A percentile compares a stretch with the other conserved stretches of the same genome.
These are phyloP conservation scores for Micropoecilia bifurca DNA, from an alignment of 2,797 vertebrate species.

Conservation along the genomic window DNA sequence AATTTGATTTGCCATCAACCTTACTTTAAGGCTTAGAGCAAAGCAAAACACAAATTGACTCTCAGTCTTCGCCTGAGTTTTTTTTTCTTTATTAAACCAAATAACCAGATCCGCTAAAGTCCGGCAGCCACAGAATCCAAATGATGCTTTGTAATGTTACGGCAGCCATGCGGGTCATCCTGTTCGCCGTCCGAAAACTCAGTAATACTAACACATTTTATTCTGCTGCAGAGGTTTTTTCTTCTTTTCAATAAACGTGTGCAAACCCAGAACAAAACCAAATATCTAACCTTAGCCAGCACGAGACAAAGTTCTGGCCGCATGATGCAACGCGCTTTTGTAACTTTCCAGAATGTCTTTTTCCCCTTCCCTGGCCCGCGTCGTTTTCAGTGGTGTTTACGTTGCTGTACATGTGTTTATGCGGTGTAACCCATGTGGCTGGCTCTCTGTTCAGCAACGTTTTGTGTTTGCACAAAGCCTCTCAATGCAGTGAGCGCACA, in stretches of 20 bases:
- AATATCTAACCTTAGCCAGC: neutral
- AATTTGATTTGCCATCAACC: neutral
- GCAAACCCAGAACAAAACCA: neutral
- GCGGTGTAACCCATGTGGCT: constrained; percentile 35
- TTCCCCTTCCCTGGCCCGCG: constrained; percentile 25
- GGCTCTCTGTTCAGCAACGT: constrained; percentile 47
- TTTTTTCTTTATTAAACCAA: neutral
- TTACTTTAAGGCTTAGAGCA: neutral
- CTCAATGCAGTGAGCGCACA: constrained; percentile 38
- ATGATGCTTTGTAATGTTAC: neutral
- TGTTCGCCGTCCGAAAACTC: neutral
- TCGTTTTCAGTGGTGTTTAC: constrained; percentile 52
- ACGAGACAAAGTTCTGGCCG: neutral
- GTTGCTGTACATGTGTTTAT: constrained; percentile 55
- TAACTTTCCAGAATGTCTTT: constrained; percentile 56
- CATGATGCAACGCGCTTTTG: neutral
- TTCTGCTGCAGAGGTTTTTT: neutral
- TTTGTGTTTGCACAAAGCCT: constrained; percentile 53
- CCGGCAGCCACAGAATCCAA: neutral
- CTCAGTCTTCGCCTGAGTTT: neutral
- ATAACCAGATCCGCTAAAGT: neutral
- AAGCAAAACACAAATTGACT: neutral
- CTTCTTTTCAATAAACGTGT: neutral
- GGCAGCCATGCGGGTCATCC: neutral
- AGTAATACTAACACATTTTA: neutral